A percentile compares a stretch with the other conserved stretches of the same genome.
phyloP scores from a whole-genome alignment of 2,888 invertebrate species.

The Leptinotarsa rubiginosa region DNA sequence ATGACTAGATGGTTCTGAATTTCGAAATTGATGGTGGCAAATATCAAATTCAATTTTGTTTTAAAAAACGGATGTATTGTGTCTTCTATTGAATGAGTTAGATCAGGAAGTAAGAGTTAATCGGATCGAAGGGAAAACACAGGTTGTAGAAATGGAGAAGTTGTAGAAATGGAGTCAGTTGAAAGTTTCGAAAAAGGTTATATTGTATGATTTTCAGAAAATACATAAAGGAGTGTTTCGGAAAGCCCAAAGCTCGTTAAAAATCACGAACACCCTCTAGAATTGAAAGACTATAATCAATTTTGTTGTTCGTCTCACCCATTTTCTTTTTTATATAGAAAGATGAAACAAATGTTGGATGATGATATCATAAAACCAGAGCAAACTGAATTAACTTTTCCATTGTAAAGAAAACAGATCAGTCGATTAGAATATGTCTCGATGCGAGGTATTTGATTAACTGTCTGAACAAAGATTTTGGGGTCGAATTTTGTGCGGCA shows the following conservation, averaged over 20 bases:
- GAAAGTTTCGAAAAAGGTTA: not conserved
- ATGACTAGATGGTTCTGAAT: not conserved
- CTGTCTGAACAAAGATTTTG: not conserved
- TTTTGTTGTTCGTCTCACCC: constrained; percentile 23
- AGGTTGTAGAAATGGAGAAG: not conserved
- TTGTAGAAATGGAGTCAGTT: too few relatives aligned
- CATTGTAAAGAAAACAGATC: not conserved
- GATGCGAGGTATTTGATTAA: not conserved
- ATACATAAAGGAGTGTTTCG: not conserved
- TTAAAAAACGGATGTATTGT: not conserved
- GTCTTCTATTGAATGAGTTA: too few relatives aligned
- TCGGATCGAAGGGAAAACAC: not conserved
- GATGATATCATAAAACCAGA: not conserved
- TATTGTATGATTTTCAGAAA: not conserved
- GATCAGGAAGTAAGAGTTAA: not conserved
- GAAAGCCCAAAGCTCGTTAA: not conserved
- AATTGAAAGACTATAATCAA: not conserved
- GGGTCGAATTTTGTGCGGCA: not conserved
- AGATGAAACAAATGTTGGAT: constrained; percentile 3
- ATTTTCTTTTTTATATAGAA: not conserved
- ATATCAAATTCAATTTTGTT: not conserved
- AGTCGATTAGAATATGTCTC: not conserved
- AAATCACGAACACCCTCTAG: not conserved
- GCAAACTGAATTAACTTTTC: constrained; percentile 11
- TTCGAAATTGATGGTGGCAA: not conserved